Conservation (phyloP, 2,888 invertebrate genomes). For the Tridacna gigas region DNA sequence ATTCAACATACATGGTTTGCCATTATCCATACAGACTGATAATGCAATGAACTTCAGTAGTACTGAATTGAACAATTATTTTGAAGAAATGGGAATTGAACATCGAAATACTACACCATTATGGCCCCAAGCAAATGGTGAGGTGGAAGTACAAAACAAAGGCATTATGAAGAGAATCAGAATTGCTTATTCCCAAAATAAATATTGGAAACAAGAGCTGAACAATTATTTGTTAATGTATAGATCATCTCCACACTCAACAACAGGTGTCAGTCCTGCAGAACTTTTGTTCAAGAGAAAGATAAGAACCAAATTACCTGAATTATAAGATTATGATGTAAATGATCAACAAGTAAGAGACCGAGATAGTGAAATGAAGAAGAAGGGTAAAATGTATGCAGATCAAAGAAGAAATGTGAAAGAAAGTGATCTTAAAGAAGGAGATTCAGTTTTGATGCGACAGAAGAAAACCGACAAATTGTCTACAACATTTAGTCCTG, state of each 20-base stretch:
- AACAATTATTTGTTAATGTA: slow-evolving; percentile 52
- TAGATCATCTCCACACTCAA: slow-evolving; percentile 49
- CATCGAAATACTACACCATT: slow-evolving; percentile 56
- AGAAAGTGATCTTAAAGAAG: slow-evolving; percentile 41
- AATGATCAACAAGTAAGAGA: slow-evolving; percentile 35
- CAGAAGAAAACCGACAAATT: slow-evolving; percentile 44
- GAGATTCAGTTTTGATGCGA: slow-evolving; percentile 46
- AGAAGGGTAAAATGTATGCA: slow-evolving; percentile 46
- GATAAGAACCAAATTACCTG: slow-evolving; percentile 55
- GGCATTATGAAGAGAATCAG: slow-evolving; percentile 51
- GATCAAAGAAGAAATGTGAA: slow-evolving; percentile 41
- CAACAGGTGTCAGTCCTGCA: slow-evolving; percentile 56
- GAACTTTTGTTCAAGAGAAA: slow-evolving; percentile 53
- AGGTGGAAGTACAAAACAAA: slow-evolving; percentile 60
- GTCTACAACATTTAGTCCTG: slow-evolving; percentile 33
- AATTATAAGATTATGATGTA: slow-evolving; percentile 18
- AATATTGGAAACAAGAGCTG: slow-evolving; percentile 45
- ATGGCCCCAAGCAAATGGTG: slow-evolving; percentile 62
- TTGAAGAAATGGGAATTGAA: slow-evolving; percentile 40
- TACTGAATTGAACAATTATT: slow-evolving; percentile 45
- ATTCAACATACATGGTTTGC: slow-evolving; percentile 58
- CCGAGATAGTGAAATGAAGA: slow-evolving; percentile 36
- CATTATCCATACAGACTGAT: slow-evolving; percentile 58
- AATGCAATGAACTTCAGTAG: slow-evolving; percentile 60
- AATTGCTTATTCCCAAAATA: slow-evolving; percentile 51